Evolutionary conservation across 1,140 invertebrate genomes (phyloP), one percentile per base, ranked within the genome.

Genomic region (Hypsibius dujardini): DNA sequence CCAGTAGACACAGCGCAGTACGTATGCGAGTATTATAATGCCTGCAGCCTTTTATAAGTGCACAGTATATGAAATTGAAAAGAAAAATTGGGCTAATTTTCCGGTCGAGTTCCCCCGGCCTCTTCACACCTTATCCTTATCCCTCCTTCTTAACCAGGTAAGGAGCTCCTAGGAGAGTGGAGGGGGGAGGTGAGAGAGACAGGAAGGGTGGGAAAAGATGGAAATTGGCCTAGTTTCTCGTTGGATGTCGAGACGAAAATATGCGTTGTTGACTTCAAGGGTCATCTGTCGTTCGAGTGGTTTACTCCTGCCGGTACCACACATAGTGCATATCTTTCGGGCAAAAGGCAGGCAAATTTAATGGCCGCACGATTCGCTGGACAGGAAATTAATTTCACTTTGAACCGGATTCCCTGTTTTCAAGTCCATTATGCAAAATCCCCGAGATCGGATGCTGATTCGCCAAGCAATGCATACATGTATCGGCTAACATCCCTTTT

Each of bases 371-470:
- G 12, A 67, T 12, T 56, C 12, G 42, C 62, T 42, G 62, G 62
- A 67, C 62, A 67, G 62, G 62, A 67, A 67, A 67, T 67, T 67
- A 67, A 67, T 67, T 67, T 67, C 45, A 12, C 12, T 67, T 15
- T 67, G 62, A 67, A 28, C 62, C 62, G 62, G 62, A 67, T 15
- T 12, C 42, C 3, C 62, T 45, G 12, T 12, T 12, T 7, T 7
- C 12, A 45, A 42, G 42, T 12, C 12, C 62, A 67, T 67, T 67
- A 67, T 15, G 42, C 62, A 15, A 45, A 45, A 67, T 67, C 62
- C 12, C 42, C 62, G 42, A 15, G 62, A 45, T 3, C 50, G 50
- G 42, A 7, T 67, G 45, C 12, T 15, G 62, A 7, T 56, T 45
- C 42, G 12, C 45, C 62, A 12, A 45, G 7, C 62, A 67, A 42